phyloP scores from a whole-genome alignment of 2,113 vertebrate genomes.

The Vulpes vulpes region DNA sequence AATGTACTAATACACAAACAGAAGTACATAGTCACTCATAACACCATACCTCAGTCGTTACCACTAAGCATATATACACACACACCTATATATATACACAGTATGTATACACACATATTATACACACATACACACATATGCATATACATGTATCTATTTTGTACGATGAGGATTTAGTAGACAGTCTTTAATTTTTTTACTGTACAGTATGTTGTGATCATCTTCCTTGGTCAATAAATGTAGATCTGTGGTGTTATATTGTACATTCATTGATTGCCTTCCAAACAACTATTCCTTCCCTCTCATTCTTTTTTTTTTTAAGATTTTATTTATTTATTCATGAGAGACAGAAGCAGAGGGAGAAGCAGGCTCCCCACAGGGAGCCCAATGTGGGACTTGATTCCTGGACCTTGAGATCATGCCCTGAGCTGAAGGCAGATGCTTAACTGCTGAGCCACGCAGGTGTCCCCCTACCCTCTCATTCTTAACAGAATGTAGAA shows the following conservation, averaged over 20 bases:
- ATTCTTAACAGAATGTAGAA: constrained; percentile 11
- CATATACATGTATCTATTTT: neutral
- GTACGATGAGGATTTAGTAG: neutral
- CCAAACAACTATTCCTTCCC: neutral
- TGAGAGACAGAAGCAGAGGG: no score
- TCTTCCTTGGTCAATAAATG: constrained; percentile 14
- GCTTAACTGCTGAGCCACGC: no score
- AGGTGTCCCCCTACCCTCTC: neutral
- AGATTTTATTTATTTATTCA: no score
- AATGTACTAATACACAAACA: neutral
- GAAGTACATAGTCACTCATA: neutral
- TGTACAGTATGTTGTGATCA: neutral
- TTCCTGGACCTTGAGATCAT: no score
- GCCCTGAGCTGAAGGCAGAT: no score
- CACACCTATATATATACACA: neutral
- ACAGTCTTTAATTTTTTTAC: neutral
- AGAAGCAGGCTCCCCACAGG: no score
- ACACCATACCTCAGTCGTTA: neutral
- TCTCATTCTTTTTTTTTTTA: neutral
- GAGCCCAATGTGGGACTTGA: no score
- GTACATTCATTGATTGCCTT: neutral
- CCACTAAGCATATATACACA: neutral
- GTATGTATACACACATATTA: neutral
- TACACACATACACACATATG: neutral
- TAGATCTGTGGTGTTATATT: neutral